Conservation (phyloP, 2,797 vertebrate genomes). For the Betta splendens region DNA sequence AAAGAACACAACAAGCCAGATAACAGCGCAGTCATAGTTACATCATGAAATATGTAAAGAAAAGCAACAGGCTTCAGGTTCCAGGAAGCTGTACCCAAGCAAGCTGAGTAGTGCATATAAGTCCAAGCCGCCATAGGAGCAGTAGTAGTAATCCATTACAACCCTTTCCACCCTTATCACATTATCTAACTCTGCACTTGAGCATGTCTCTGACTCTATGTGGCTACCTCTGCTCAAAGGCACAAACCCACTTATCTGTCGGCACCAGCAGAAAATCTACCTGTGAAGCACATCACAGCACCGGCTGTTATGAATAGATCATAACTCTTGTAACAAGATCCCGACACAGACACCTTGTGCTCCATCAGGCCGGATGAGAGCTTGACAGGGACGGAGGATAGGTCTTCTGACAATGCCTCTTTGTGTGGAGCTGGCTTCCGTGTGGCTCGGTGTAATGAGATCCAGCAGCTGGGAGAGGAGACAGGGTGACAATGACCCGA, state of each 20-base stretch:
- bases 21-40: not conserved
- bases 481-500: constrained; percentile 11
- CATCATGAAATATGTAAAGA: not conserved
- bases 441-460: constrained; percentile 32
- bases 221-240: constrained; percentile 23
- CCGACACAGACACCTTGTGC: constrained; percentile 45
- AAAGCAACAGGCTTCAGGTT: not conserved
- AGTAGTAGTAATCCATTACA: not conserved
- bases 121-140: not conserved
- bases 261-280: constrained; percentile 34
- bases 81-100: not conserved
- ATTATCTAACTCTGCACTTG: not conserved
- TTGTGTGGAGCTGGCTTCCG: constrained; percentile 25
- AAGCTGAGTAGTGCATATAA: not conserved
- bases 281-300: constrained; percentile 33
- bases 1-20: too few relatives aligned
- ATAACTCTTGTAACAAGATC: constrained; percentile 47
- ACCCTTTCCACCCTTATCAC: not conserved
- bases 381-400: constrained; percentile 5
- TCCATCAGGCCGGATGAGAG: constrained; percentile 23
- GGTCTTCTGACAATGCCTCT: constrained; percentile 37
- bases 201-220: constrained; percentile 10
- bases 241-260: constrained; percentile 39
- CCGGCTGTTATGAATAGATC: constrained; percentile 43
- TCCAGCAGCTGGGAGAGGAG: constrained; percentile 6